Percentiles rank a stretch among this genome's conserved stretches.
Conservation (phyloP, 1,140 invertebrate genomes). For the Drosophila bipectinata region DNA sequence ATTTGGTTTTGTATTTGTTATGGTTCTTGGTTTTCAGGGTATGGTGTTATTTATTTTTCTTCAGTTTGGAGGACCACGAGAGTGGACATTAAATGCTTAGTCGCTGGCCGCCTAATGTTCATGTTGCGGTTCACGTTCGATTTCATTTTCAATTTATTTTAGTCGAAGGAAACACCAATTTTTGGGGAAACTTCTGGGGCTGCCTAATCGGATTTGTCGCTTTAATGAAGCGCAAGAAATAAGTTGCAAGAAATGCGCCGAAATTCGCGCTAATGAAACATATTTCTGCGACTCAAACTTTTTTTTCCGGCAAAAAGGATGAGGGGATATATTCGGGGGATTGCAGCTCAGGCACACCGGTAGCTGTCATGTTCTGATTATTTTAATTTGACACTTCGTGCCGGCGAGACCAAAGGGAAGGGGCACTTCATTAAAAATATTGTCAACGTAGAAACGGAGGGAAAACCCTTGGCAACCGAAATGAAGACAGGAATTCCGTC, state of each 20-base stretch:
- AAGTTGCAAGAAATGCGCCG: constrained; percentile 76
- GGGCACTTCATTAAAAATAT: constrained; percentile 78
- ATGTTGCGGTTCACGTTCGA: constrained; percentile 80
- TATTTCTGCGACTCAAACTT: constrained; percentile 33
- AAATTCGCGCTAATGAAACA: constrained; percentile 78
- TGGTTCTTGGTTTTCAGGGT: constrained; percentile 12
- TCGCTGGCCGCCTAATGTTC: constrained; percentile 79
- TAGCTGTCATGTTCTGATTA: constrained; percentile 82
- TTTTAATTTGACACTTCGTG: constrained; percentile 80
- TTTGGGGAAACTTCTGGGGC: constrained; percentile 9
- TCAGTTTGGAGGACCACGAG: constrained; percentile 2
- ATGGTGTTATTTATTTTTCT: neutral
- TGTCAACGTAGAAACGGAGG: constrained; percentile 64
- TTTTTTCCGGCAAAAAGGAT: constrained; percentile 8
- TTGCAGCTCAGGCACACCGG: constrained; percentile 54
- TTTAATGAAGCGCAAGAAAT: constrained; percentile 76
- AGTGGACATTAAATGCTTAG: constrained; percentile 78
- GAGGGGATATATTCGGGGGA: constrained; percentile 21
- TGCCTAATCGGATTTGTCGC: constrained; percentile 78
- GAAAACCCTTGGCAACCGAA: constrained; percentile 21
- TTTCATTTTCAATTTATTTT: constrained; percentile 80
- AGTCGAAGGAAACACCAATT: constrained; percentile 15
- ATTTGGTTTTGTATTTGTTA: constrained; percentile 34
- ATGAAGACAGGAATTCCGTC: constrained; percentile 4
- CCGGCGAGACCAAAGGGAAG: constrained; percentile 51